These are phyloP conservation scores for Fabriciana adippe DNA, from an alignment of 2,888 invertebrate species.

Conservation along the genomic window DNA sequence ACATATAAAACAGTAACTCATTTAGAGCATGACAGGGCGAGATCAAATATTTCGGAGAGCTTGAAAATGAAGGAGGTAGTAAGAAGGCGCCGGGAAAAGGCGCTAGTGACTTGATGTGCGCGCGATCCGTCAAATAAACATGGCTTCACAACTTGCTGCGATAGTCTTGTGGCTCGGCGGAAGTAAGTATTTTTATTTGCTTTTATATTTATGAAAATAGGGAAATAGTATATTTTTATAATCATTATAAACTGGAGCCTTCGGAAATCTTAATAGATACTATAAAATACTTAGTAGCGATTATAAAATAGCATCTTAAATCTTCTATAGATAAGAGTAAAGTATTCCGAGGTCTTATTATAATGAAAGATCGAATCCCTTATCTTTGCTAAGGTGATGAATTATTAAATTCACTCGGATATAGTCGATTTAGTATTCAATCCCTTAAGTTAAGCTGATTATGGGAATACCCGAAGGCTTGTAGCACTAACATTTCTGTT, in stretches of 20 bases:
- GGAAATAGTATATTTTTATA: too few species aligned
- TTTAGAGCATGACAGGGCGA: conserved; percentile 52
- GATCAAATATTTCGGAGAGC: conserved; percentile 52
- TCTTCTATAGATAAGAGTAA: neutral
- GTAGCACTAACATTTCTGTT: conserved; percentile 67
- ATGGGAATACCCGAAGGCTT: conserved; percentile 69
- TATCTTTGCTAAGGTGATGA: conserved; percentile 52
- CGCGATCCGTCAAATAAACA: conserved; percentile 52
- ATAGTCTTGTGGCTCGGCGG: conserved; percentile 73
- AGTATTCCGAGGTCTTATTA: conserved; percentile 16
- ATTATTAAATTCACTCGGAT: conserved; percentile 79
- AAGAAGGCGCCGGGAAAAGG: conserved; percentile 54
- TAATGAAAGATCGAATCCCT: conserved; percentile 27
- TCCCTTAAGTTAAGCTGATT: conserved; percentile 81
- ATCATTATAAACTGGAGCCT: too few species aligned
- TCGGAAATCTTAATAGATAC: too few species aligned
- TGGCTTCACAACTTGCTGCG: conserved; percentile 70
- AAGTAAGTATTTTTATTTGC: conserved; percentile 58
- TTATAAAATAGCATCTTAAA: too few species aligned
- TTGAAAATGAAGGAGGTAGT: conserved; percentile 64
- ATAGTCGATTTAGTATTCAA: conserved; percentile 77
- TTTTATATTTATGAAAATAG: neutral
- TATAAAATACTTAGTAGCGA: too few species aligned
- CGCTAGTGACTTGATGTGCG: conserved; percentile 67
- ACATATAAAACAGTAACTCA: conserved; percentile 46